Conservation (phyloP, 2,888 invertebrate genomes). For the Slavum lentiscoides region DNA sequence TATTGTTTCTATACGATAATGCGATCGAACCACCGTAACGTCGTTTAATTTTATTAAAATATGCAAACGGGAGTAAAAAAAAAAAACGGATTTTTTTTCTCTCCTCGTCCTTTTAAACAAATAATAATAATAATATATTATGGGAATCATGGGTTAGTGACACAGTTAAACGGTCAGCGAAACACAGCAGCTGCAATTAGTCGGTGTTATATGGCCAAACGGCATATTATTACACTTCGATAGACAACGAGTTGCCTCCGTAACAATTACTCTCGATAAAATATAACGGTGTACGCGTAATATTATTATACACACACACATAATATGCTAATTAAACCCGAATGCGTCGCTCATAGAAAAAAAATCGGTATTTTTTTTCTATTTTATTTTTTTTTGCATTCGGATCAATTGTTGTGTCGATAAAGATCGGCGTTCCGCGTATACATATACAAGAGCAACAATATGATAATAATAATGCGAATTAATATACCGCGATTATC, state of each 20-base stretch:
- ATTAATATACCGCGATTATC: too few species aligned
- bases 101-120: too few species aligned
- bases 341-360: too few species aligned
- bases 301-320: not conserved
- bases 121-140: not conserved
- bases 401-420: too few species aligned
- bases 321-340: too few species aligned
- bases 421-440: too few species aligned
- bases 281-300: not conserved
- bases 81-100: not conserved
- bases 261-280: too few species aligned
- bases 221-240: not conserved
- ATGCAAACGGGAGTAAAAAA: not conserved
- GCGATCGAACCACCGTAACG: not conserved
- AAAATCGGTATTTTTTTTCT: too few species aligned
- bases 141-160: conserved; percentile 30
- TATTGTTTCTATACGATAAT: not conserved
- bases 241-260: not conserved
- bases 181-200: conserved; percentile 7
- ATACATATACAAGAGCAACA: too few species aligned
- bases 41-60: conserved; percentile 9
- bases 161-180: conserved; percentile 10
- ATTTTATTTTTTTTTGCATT: too few species aligned
- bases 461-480: too few species aligned
- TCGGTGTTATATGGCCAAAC: not conserved